Evolutionary conservation across 2,888 invertebrate species (phyloP).

Genomic region (Tolmerus cingulatus): DNA sequence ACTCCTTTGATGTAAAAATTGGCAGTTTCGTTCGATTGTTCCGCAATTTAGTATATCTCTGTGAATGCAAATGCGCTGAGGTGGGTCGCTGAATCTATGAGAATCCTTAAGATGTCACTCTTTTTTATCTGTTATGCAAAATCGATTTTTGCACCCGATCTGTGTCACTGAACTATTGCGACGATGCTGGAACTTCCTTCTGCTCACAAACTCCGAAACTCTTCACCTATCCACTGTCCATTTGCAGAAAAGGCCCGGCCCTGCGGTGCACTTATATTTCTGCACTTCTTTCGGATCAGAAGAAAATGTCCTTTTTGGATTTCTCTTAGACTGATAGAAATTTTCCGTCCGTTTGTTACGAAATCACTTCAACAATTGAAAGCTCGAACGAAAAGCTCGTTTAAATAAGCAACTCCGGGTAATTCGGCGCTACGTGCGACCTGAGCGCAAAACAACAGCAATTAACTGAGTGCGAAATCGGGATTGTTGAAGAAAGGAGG

Average conservation of each 20-base stretch:
- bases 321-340: neutral
- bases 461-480: neutral
- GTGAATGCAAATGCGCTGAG: neutral
- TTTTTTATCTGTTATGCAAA: conserved; percentile 46
- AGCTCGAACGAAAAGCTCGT: conserved; percentile 46
- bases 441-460: neutral
- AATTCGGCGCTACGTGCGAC: neutral
- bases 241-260: neutral
- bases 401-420: conserved; percentile 8
- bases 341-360: conserved; percentile 47
- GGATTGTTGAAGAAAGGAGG: neutral
- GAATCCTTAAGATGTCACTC: conserved; percentile 22
- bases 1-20: neutral
- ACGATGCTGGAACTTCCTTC: neutral
- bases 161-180: conserved; percentile 31
- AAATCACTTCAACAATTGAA: conserved; percentile 50
- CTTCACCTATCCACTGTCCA: neutral
- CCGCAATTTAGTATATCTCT: neutral
- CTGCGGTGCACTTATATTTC: neutral
- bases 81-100: conserved; percentile 12
- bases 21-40: conserved; percentile 14
- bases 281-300: neutral
- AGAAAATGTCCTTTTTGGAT: neutral
- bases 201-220: neutral
- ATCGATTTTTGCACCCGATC: conserved; percentile 49